These are phyloP conservation scores for Coelogynopora nodosa DNA, from an alignment of 2,888 invertebrate species.

Conservation along the genomic window DNA sequence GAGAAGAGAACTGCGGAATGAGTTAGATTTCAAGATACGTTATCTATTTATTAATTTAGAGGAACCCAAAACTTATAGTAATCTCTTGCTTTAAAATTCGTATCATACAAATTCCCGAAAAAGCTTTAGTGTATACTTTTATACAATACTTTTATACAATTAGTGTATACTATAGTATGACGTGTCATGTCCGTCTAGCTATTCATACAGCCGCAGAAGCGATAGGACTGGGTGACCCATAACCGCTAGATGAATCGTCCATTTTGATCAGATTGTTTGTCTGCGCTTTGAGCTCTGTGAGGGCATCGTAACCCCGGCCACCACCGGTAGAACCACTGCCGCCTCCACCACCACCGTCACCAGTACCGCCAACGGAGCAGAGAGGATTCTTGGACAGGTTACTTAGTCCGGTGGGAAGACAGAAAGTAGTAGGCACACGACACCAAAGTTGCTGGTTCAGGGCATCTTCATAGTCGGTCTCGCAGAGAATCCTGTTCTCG, in stretches of 20 bases:
- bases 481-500: conserved; percentile 88
- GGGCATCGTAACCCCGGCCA: conserved; percentile 78
- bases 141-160: no score
- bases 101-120: no score
- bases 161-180: no score
- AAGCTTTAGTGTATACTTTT: no score
- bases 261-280: conserved; percentile 56
- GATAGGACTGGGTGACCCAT: conserved; percentile 69
- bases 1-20: no score
- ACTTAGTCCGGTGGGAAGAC: not conserved
- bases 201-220: conserved; percentile 20
- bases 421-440: not conserved
- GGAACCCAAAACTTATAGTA: no score
- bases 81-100: no score
- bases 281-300: conserved; percentile 71
- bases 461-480: conserved; percentile 79
- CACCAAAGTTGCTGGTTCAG: conserved; percentile 26
- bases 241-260: conserved; percentile 75
- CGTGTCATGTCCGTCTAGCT: no score
- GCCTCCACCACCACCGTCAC: not conserved
- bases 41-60: no score
- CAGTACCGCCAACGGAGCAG: not conserved
- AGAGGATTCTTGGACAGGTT: not conserved
- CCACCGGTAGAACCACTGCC: conserved; percentile 63
- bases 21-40: no score